Evolutionary conservation across 2,113 vertebrate species (phyloP).

Genomic region (Nipponia nippon): DNA sequence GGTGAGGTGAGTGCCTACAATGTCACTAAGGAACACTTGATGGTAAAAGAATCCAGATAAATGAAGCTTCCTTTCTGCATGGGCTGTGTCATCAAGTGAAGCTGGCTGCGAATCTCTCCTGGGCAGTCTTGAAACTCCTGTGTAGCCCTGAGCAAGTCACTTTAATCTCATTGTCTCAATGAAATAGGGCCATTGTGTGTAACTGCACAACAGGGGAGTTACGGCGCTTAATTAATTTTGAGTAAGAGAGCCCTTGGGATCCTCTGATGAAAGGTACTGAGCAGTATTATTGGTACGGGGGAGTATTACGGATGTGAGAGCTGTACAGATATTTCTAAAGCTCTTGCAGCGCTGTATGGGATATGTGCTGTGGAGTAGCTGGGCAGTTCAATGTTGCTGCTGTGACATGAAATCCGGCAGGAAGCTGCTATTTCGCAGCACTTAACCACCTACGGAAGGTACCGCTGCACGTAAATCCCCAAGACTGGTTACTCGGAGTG

Average conservation of each 20-base stretch:
- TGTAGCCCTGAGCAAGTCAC: background rate
- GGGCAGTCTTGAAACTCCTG: background rate
- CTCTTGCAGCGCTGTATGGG: background rate
- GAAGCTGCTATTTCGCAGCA: background rate
- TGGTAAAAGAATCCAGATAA: background rate
- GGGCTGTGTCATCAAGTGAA: background rate
- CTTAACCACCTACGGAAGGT: background rate
- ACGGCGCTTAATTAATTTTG: background rate
- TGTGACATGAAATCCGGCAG: background rate
- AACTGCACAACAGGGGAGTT: background rate
- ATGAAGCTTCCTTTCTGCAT: background rate
- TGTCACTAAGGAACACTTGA: background rate
- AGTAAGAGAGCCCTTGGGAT: background rate
- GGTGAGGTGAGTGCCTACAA: conserved; percentile 82
- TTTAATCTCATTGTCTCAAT: background rate
- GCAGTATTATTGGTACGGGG: accelerated
- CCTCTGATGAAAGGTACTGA: background rate
- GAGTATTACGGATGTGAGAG: background rate
- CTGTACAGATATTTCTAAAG: background rate
- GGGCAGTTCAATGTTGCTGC: background rate
- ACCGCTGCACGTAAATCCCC: background rate
- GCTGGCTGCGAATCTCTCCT: background rate
- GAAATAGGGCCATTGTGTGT: background rate
- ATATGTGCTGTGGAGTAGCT: background rate
- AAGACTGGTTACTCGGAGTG: accelerated